Evolutionary conservation across 1,140 invertebrate species (phyloP), one percentile per base, ranked within the genome.

Genomic region (Drosophila baimaii): DNA sequence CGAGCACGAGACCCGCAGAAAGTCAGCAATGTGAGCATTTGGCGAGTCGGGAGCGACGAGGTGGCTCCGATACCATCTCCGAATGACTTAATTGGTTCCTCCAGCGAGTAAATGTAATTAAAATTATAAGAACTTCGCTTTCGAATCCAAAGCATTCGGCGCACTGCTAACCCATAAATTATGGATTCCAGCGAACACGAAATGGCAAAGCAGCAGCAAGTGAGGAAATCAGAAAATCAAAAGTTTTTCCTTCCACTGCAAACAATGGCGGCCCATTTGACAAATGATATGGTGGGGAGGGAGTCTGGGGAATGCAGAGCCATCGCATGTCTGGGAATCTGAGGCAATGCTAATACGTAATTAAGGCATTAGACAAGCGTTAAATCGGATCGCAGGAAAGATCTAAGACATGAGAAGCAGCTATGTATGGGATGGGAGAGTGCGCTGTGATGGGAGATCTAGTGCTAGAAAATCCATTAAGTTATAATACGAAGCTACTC

Each of bases 91-190:
- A 79, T 79, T 80, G 77, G 47, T 69, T 79, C 62, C 66, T 54
- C 25, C 33, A 55, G 43, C 39, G 35, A 41, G 35, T 58, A 27
- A 57, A 69, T 33, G 31, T 64, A 81, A 81, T 65, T 49, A 83
- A 84, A 74, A 57, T 33, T 27, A 57, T 66, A 68, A 84, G 82
- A 84, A 86, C 63, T 77, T 73, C 68, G 75, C 63, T 81, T 57
- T 76, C 72, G 58, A 57, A 59, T 75, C 56, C 55, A 10, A 56
- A 46, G 58, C 54, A 76, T 71, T 83, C 58, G 59, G 33, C 51
- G 63, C 83, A 79, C 75, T 71, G 75, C 66, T 86, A 88, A 88
- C 82, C 83, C 66, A 86, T 72, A 88, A 88, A 88, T 86, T 88
- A 86, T 86, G 58, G 55, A 88, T 86, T 86, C 79, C 80, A 43